These are phyloP conservation scores for Melinaea menophilus DNA, from an alignment of 2,888 invertebrate species.

Conservation along the genomic window DNA sequence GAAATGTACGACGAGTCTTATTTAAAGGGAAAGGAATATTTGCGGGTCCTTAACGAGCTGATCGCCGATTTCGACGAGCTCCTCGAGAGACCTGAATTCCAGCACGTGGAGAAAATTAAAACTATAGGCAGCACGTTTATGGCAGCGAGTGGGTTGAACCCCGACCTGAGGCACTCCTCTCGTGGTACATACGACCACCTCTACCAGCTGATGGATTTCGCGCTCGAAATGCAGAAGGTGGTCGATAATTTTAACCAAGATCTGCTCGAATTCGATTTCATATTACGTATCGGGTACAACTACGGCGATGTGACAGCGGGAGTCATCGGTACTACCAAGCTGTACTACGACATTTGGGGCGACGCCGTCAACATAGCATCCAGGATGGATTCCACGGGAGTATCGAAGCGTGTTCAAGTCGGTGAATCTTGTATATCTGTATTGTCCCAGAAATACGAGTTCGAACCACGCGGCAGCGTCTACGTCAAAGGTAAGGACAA, in stretches of 20 bases:
- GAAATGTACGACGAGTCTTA: conserved; percentile 99
- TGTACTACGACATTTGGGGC: conserved; percentile 99
- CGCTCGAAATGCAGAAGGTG: conserved; percentile 92
- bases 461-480: conserved; percentile 94
- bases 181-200: conserved; percentile 86
- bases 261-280: conserved; percentile 92
- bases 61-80: conserved; percentile 98
- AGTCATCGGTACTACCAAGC: conserved; percentile 96
- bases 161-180: conserved; percentile 83
- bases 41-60: conserved; percentile 96
- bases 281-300: conserved; percentile 92
- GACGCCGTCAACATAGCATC: conserved; percentile 98
- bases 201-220: conserved; percentile 95
- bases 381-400: conserved; percentile 97
- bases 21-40: conserved; percentile 94
- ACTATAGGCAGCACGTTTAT: conserved; percentile 98
- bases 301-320: conserved; percentile 98
- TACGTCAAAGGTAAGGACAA: conserved; percentile 98
- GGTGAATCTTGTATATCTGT: conserved; percentile 85
- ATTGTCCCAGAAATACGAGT: conserved; percentile 86
- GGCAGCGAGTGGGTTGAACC: conserved; percentile 97
- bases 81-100: conserved; percentile 87
- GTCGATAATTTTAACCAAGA: conserved; percentile 93
- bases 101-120: conserved; percentile 97
- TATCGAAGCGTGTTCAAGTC: conserved; percentile 89